These are phyloP conservation scores for Parasteatoda lunata DNA, from an alignment of 2,888 invertebrate species.

Conservation along the genomic window DNA sequence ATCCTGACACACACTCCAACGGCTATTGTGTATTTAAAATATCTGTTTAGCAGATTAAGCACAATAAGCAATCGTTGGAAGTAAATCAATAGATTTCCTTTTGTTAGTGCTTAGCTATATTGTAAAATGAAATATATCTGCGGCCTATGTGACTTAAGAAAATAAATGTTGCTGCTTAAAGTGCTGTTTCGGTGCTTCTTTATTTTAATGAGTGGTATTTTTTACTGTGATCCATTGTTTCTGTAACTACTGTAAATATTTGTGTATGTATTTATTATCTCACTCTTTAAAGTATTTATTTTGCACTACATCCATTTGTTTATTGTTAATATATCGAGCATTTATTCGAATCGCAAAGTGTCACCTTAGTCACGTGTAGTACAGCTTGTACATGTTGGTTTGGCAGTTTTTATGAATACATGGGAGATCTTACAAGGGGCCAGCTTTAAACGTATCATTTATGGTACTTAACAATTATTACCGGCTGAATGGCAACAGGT, in stretches of 20 bases:
- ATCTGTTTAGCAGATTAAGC: slow-evolving; percentile 63
- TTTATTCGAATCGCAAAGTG: not conserved
- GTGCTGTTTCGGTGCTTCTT: slow-evolving; percentile 21
- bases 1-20: not conserved
- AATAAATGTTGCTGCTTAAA: not conserved
- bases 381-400: not conserved
- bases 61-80: slow-evolving; percentile 34
- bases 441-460: not conserved
- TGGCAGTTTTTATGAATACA: not conserved
- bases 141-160: not conserved
- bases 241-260: slow-evolving; percentile 59
- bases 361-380: not conserved
- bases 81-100: not conserved
- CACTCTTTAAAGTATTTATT: slow-evolving; percentile 18
- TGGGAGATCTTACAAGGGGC: not conserved
- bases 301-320: slow-evolving; percentile 9
- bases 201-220: slow-evolving; percentile 11
- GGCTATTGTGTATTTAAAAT: slow-evolving; percentile 52
- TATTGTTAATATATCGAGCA: slow-evolving; percentile 9
- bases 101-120: not conserved
- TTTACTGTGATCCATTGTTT: slow-evolving; percentile 26
- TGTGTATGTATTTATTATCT: slow-evolving; percentile 14
- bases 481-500: too few relatives aligned
- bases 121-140: not conserved
- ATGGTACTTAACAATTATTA: too few relatives aligned